Percentiles rank a stretch among this genome's conserved stretches.
These are phyloP conservation scores for zebrafish (Danio rerio) DNA, from an alignment of 2,113 vertebrate species.

Conservation along the genomic window GRCz12tu NC_133186.1:1846001-1846500, in stretches of 20 bases:
- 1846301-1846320: conserved; percentile 93
- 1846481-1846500: not conserved
- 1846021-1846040: too few relatives aligned
- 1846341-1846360: conserved; percentile 93
- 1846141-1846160: too few relatives aligned
- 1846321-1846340: conserved; percentile 97
- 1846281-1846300: conserved; percentile 96
- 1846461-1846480: conserved; percentile 55
- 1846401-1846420: conserved; percentile 95
- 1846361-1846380: conserved; percentile 89
- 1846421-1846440: conserved; percentile 96
- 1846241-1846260: not conserved
- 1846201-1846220: too few relatives aligned
- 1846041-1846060: too few relatives aligned
- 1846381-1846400: conserved; percentile 88
- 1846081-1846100: too few relatives aligned
- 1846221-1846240: too few relatives aligned
- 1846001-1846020: too few relatives aligned
- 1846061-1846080: too few relatives aligned
- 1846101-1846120: too few relatives aligned
- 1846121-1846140: too few relatives aligned
- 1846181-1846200: too few relatives aligned
- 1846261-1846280: conserved; percentile 88
- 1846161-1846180: too few relatives aligned
- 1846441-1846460: conserved; percentile 95